Evolutionary conservation across 2,113 vertebrate species (phyloP), one percentile per base, ranked within the genome.

Genomic region (Siphamia tubifer): DNA sequence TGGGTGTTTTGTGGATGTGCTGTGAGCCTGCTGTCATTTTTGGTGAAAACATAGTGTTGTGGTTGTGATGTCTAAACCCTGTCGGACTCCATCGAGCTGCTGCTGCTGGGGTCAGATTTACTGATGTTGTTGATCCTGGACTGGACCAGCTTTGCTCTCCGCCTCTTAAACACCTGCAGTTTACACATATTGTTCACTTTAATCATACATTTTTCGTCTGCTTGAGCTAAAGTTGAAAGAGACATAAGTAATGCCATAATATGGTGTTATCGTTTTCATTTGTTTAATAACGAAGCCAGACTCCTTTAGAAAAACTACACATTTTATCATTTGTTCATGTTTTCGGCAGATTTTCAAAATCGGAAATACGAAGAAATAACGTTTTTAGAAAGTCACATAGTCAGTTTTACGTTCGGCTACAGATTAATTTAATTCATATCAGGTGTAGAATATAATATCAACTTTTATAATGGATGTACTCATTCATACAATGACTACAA

Each of bases 61-160:
- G 28, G 61, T 7, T 64, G 48, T 11, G 38, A 30, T 76, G 42
- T 47, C 34, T 57, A 2, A 47, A 76, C 19, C 43, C 30, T 27
- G 4, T 79, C 55, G n/a, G 48, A 54, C 23, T 79, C 27, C 61
- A 54, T 68, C 74, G 43, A 74, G 74, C 57, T 70, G 75, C 53
- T 82, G 64, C 40, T 51, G 48, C n/a, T n/a, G 54, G 65, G 74
- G 64, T 83, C 79, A 80, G 34, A 42, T 34, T 52, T 36, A 38
- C 17, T 28, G n/a, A n/a, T n/a, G 52, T 51, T 72, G 13, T 27
- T 40, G 60, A 76, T 30, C 11, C 39, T 48, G 62, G 40, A 44
- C 53, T 30, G 61, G 53, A 60, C 43, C 38, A 15, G 49, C 52
- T 43, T 52, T 69, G 54, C 32, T 53, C 1, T 23, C 13, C 19